Evolutionary conservation across 2,888 invertebrate genomes (phyloP).

Genomic region (Hesperia comma): DNA sequence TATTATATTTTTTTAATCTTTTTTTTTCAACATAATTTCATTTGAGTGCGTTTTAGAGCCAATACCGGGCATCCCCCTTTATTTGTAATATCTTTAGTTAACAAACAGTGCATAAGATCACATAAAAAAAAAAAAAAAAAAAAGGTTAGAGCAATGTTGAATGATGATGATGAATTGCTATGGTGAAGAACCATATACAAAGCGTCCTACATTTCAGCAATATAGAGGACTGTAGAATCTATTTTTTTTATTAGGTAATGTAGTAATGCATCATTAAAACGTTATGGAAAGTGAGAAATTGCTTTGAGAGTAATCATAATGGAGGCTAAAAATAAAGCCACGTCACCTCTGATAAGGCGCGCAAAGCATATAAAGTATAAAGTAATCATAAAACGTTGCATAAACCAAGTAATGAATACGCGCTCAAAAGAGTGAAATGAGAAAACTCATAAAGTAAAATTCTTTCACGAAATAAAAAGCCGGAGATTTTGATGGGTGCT

Average conservation of each 20-base stretch:
- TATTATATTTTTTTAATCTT: too few relatives aligned
- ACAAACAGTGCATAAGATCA: too few relatives aligned
- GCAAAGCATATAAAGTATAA: slow-evolving; percentile 52
- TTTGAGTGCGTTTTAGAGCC: too few relatives aligned
- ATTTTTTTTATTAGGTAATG: neutral
- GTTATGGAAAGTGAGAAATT: slow-evolving; percentile 11
- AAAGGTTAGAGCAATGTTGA: too few relatives aligned
- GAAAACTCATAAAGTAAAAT: slow-evolving; percentile 42
- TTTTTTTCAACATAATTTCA: too few relatives aligned
- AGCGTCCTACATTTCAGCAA: too few relatives aligned
- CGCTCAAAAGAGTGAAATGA: slow-evolving; percentile 42
- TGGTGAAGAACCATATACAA: too few relatives aligned
- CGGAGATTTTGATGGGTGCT: slow-evolving; percentile 14
- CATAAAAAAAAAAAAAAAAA: too few relatives aligned
- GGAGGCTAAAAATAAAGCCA: slow-evolving; percentile 57
- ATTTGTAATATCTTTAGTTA: too few relatives aligned
- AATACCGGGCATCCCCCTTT: too few relatives aligned
- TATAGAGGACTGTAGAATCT: too few relatives aligned
- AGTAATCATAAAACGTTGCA: slow-evolving; percentile 55
- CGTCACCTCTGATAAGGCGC: slow-evolving; percentile 60
- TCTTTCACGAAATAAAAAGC: slow-evolving; percentile 41
- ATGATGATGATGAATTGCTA: too few relatives aligned
- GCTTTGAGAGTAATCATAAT: slow-evolving; percentile 27
- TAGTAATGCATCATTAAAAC: slow-evolving; percentile 5
- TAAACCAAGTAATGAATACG: slow-evolving; percentile 50